These are phyloP conservation scores for Chymomyza procnemis DNA, from an alignment of 2,888 invertebrate genomes.

Conservation along the genomic window DNA sequence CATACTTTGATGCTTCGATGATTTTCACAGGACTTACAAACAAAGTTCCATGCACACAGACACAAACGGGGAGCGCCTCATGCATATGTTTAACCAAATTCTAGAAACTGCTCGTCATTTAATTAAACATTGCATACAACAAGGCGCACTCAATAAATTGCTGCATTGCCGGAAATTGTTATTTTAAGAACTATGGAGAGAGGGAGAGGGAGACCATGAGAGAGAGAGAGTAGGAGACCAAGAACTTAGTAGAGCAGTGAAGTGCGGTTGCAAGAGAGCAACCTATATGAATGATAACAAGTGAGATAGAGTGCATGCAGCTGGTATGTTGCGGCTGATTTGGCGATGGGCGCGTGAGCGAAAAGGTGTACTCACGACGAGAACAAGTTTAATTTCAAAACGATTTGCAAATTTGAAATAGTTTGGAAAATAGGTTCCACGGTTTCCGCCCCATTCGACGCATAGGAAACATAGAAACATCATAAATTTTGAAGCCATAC, in stretches of 20 bases:
- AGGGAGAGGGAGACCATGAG: no score
- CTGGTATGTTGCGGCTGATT: not conserved
- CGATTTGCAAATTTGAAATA: no score
- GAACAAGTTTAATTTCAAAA: no score
- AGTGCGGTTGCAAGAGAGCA: not conserved
- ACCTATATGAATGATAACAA: not conserved
- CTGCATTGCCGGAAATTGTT: slow-evolving; percentile 58
- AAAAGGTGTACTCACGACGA: not conserved
- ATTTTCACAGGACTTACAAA: not conserved
- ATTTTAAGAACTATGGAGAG: slow-evolving; percentile 14
- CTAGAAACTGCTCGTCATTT: slow-evolving; percentile 41
- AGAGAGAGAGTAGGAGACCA: not conserved
- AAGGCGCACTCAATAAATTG: slow-evolving; percentile 26
- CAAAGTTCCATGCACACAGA: not conserved
- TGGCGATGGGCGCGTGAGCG: not conserved
- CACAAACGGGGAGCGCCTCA: not conserved
- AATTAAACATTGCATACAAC: slow-evolving; percentile 56
- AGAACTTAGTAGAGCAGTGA: no score
- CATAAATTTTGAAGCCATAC: no score
- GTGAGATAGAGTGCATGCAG: not conserved
- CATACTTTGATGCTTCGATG: not conserved
- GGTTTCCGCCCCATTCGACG: no score
- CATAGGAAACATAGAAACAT: no score
- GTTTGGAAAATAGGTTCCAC: no score
- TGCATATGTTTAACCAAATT: not conserved